A percentile compares a stretch with the other conserved stretches of the same genome.
These are phyloP conservation scores for Gambusia yucatana DNA, from an alignment of 2,797 vertebrate genomes.

Conservation along the genomic window DNA sequence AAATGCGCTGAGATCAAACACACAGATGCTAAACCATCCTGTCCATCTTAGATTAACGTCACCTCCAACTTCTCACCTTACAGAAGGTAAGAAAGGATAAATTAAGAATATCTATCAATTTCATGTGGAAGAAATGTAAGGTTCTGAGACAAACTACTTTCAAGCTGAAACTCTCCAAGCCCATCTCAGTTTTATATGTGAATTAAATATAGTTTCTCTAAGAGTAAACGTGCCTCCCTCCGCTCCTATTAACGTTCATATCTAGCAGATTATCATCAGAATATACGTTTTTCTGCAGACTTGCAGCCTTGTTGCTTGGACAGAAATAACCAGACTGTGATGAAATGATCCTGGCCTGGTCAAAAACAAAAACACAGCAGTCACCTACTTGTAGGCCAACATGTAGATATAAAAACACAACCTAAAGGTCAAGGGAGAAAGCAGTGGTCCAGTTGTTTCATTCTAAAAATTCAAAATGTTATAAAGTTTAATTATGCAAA, in stretches of 20 bases:
- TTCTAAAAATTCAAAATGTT: neutral
- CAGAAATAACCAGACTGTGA: neutral
- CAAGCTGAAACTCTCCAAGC: neutral
- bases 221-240: neutral
- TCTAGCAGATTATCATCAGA: neutral
- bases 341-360: no score
- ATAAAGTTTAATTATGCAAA: neutral
- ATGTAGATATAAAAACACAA: neutral
- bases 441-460: neutral
- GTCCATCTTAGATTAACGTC: neutral
- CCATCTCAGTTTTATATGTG: neutral
- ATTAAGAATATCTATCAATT: neutral
- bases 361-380: neutral
- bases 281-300: neutral
- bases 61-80: neutral
- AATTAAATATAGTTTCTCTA: neutral
- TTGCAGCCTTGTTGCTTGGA: neutral
- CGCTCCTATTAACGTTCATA: neutral
- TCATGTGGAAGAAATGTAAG: neutral
- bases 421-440: neutral
- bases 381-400: neutral
- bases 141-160: neutral
- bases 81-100: neutral
- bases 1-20: conserved; percentile 25
- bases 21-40: conserved; percentile 31